Evolutionary conservation across 2,888 invertebrate genomes (phyloP), one percentile per base, ranked within the genome.

Genomic region (Megastigmus dorsalis): DNA sequence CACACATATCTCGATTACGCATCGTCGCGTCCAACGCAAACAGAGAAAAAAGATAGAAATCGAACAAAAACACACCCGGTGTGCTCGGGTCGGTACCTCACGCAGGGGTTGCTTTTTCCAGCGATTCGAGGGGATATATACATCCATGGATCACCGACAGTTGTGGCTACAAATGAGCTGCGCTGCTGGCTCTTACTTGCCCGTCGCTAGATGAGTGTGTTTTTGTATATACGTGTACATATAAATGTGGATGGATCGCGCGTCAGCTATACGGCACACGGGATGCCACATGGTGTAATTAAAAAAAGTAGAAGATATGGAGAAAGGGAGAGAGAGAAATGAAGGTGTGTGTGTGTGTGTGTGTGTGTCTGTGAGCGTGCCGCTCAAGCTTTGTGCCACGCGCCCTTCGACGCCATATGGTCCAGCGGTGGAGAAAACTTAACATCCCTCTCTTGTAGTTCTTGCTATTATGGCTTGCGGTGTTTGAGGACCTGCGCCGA

Each of bases 281-380:
- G 77, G 62, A 59, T 78, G 80, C 86, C 86, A 85, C 86, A 86
- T 86, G 86, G 85, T 82, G 83, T 83, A 86, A 86, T 86, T 86
- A 77, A 74, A 71, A 74, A 69, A 68, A 54, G 36, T n/a, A 20
- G 50, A 54, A 41, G 26, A 54, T 45, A 20, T 36, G 26, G 48
- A 15, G 15, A 63, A 28, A 38, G 4, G 23, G 13, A 59, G 41
- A 41, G 55, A 33, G 38, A 1, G 13, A 55, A 18, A n/a, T n/a
- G n/a, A n/a, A n/a, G n/a, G n/a, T n/a, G n/a, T n/a, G n/a, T n/a
- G n/a, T n/a, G n/a, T n/a, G n/a, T n/a, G n/a, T n/a, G n/a, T n/a
- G n/a, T n/a, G n/a, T n/a, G n/a, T n/a, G n/a, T n/a, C n/a, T n/a
- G n/a, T 20, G 30, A 38, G 54, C 28, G 41, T 41, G 59, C 15